Conservation (phyloP, 2,113 vertebrate species). For the Chaenogobius annularis region DNA sequence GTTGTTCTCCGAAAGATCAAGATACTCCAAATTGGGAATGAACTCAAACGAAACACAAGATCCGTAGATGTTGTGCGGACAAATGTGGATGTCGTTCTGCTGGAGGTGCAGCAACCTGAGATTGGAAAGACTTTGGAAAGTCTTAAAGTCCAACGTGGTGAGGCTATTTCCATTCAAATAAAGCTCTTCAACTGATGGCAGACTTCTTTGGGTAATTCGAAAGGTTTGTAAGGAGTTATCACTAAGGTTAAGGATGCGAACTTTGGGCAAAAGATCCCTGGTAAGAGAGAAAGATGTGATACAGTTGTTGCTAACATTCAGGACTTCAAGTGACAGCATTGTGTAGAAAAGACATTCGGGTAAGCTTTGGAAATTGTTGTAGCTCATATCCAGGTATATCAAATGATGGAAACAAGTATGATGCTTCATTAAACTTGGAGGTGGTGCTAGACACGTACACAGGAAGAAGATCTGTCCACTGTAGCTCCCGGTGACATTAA, state of each 20-base stretch:
- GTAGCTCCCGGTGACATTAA: constrained; percentile 56
- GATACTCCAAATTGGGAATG: constrained; percentile 70
- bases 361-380: constrained; percentile 85
- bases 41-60: constrained; percentile 79
- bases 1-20: constrained; percentile 84
- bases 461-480: constrained; percentile 50
- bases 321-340: constrained; percentile 79
- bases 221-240: constrained; percentile 82
- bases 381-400: constrained; percentile 87
- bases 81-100: constrained; percentile 82
- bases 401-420: constrained; percentile 69
- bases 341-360: constrained; percentile 79
- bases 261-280: constrained; percentile 58
- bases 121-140: constrained; percentile 80
- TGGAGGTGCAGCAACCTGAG: constrained; percentile 82
- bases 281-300: constrained; percentile 74
- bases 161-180: constrained; percentile 83
- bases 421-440: constrained; percentile 40
- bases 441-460: constrained; percentile 43
- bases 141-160: constrained; percentile 63
- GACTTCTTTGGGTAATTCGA: constrained; percentile 50
- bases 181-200: constrained; percentile 77
- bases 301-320: constrained; percentile 93
- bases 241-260: constrained; percentile 83
- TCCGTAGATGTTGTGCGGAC: constrained; percentile 35